A percentile compares a stretch with the other conserved stretches of the same genome.
These are phyloP conservation scores for Ormyrus pomaceus DNA, from an alignment of 2,888 invertebrate species.

Conservation along the genomic window DNA sequence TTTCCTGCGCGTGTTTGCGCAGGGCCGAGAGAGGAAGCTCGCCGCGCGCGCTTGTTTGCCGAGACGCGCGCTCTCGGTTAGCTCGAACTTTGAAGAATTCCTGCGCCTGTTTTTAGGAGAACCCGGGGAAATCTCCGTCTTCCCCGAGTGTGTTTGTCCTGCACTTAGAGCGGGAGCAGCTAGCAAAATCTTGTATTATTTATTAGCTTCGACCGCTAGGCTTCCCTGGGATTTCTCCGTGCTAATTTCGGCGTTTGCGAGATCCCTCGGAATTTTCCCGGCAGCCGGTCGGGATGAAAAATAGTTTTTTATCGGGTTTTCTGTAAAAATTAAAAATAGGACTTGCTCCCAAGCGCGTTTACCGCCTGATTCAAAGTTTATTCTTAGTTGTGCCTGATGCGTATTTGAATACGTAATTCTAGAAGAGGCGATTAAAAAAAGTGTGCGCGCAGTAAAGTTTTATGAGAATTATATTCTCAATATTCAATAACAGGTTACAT, in stretches of 20 bases:
- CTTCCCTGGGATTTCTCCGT: background rate
- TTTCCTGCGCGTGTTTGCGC: too few species aligned
- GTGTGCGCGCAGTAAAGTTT: too few species aligned
- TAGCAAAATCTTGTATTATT: conserved; percentile 23
- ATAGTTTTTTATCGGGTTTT: background rate
- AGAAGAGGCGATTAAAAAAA: background rate
- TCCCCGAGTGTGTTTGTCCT: conserved; percentile 13
- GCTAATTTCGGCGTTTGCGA: conserved; percentile 7
- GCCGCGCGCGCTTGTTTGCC: background rate
- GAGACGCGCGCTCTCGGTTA: background rate
- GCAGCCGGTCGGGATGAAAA: too few species aligned
- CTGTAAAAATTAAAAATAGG: too few species aligned
- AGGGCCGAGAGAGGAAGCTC: background rate
- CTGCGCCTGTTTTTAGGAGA: background rate
- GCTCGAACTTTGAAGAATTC: conserved; percentile 4
- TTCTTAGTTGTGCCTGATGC: too few species aligned
- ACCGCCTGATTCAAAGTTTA: too few species aligned
- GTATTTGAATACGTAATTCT: background rate
- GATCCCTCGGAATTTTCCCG: background rate
- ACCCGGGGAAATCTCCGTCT: background rate
- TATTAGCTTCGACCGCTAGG: background rate
- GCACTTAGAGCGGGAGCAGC: conserved; percentile 19
- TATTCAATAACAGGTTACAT: conserved; percentile 8
- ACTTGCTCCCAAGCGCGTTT: too few species aligned
- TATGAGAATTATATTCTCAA: conserved; percentile 15